Evolutionary conservation across 2,113 vertebrate species (phyloP), one percentile per base, ranked within the genome.

Genomic region (Sprattus sprattus): DNA sequence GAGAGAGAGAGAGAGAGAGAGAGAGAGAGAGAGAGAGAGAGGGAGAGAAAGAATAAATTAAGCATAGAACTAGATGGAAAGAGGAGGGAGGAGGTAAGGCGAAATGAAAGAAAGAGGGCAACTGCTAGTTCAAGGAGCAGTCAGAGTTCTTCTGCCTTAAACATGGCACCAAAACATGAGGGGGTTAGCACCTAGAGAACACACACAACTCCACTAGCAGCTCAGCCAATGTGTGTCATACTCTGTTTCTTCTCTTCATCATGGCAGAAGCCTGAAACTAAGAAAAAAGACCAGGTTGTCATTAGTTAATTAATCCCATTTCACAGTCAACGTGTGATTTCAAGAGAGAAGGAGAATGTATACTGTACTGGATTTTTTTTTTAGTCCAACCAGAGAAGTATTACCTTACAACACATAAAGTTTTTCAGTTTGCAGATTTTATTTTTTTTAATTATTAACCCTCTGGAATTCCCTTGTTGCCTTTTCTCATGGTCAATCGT

Each of bases 361-460:
- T 39, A 15, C 28, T 57, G 52, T 4, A 4, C 46, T 64, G 20
- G 2, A 9, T 32, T 39, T 15, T 15, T 15, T 15, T 39, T 39
- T 39, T 5, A 25, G 60, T n/a, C 4, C n/a, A 67, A 25, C 3
- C n/a, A 67, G 64, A 11, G 10, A 67, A 25, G 64, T 67, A 13
- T 11, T 67, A 11, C 4, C 25, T 28, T 67, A 25, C 11, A 7
- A 32, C 71, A 39, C 28, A 78, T 11, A 78, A 28, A 78, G 25
- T 78, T 78, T 39, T 78, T 39, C 28, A 32, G 71, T 78, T 4
- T 32, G 71, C 32, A 44, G 39, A 39, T 78, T 78, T n/a, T n/a
- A n/a, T n/a, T n/a, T n/a, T n/a, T n/a, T 78, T 32, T 13, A 78
- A 78, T 78, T 32, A 78, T 78, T 78, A 78, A 78, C 71, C 32